These are phyloP conservation scores for Chironomus striatipennis DNA, from an alignment of 1,140 invertebrate species.

Conservation along the genomic window DNA sequence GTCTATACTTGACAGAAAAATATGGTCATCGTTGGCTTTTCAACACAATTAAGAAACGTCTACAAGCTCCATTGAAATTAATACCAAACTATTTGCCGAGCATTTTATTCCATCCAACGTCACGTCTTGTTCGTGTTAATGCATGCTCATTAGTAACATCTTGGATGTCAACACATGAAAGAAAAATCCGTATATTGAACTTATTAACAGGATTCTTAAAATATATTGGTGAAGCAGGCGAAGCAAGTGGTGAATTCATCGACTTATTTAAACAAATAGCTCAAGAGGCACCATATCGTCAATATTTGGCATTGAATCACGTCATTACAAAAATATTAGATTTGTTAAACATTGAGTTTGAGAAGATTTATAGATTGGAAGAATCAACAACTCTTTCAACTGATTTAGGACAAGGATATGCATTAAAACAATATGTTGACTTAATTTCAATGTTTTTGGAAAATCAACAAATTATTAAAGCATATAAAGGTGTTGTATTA, in stretches of 20 bases:
- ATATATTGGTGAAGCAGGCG: constrained; percentile 74
- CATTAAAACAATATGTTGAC: constrained; percentile 78
- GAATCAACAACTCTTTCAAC: constrained; percentile 81
- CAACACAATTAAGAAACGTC: constrained; percentile 26
- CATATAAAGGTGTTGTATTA: constrained; percentile 85
- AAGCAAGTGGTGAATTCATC: constrained; percentile 87
- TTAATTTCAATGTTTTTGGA: constrained; percentile 76
- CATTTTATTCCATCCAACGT: constrained; percentile 85
- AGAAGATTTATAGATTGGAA: constrained; percentile 74
- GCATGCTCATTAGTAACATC: constrained; percentile 82
- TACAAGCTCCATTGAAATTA: constrained; percentile 30
- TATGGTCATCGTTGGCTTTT: constrained; percentile 58
- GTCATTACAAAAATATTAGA: constrained; percentile 76
- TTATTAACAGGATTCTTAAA: constrained; percentile 81
- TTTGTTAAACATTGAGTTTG: constrained; percentile 79
- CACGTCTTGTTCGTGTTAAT: constrained; percentile 75
- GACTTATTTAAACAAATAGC: constrained; percentile 78
- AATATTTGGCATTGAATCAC: constrained; percentile 81
- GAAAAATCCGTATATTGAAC: constrained; percentile 58
- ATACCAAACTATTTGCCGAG: constrained; percentile 72
- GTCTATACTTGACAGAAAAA: constrained; percentile 64
- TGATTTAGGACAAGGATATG: constrained; percentile 87
- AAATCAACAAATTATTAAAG: constrained; percentile 70
- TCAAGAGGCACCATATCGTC: constrained; percentile 79
- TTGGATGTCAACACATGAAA: constrained; percentile 52